Percentiles rank a stretch among this genome's conserved stretches.
Conservation (phyloP, 2,797 vertebrate species). For the Setipinna tenuifilis region DNA sequence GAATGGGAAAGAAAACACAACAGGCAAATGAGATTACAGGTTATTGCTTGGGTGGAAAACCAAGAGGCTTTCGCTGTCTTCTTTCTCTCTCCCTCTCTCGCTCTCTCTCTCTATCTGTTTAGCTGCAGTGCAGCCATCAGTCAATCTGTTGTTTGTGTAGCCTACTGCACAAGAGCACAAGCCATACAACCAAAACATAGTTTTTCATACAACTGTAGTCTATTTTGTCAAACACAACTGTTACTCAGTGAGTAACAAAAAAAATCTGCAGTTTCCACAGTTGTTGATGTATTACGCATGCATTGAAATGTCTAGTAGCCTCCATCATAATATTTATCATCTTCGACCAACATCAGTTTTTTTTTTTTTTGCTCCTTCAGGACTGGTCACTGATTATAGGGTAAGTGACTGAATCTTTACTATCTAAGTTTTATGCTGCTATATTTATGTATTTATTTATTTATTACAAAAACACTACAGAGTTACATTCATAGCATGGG, state of each 20-base stretch:
- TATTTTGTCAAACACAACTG: neutral
- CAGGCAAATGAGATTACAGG: conserved; percentile 71
- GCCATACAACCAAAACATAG: neutral
- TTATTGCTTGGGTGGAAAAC: conserved; percentile 61
- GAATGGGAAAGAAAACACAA: conserved; percentile 48
- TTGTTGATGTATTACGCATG: neutral
- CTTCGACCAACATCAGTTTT: neutral
- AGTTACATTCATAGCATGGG: neutral
- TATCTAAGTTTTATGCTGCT: neutral
- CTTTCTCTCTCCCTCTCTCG: conserved; percentile 6
- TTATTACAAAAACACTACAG: neutral
- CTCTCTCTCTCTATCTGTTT: conserved; percentile 34
- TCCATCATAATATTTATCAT: neutral
- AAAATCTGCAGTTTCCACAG: neutral
- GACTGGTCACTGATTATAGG: conserved; percentile 86
- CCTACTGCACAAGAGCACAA: neutral
- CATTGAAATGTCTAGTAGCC: neutral
- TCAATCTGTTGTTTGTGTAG: neutral
- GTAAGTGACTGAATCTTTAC: conserved; percentile 70
- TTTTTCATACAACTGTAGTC: neutral
- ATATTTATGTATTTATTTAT: no score
- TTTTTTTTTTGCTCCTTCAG: conserved; percentile 62
- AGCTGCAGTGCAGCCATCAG: neutral
- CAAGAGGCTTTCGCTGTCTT: conserved; percentile 9
- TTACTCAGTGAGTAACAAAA: no score